Evolutionary conservation across 2,797 vertebrate species (phyloP).

Genomic region (Danio tinwini): DNA sequence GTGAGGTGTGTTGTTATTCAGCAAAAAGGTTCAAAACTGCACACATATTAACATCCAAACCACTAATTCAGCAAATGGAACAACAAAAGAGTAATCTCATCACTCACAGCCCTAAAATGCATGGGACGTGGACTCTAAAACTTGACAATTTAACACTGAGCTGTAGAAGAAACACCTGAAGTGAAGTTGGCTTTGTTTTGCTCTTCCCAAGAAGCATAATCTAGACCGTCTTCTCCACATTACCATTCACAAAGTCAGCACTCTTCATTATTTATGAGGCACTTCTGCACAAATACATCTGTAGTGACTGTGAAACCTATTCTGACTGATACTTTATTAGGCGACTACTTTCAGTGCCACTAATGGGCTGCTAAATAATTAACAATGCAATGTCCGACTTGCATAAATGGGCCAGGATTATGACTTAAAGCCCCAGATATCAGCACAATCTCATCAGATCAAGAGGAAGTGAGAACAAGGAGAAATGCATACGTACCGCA

Average conservation of each 20-base stretch:
- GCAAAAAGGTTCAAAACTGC: neutral
- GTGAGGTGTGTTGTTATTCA: neutral
- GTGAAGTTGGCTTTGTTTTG: slow-evolving; percentile 1
- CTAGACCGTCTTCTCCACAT: slow-evolving; percentile 55
- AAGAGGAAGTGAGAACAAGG: neutral
- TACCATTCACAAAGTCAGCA: slow-evolving; percentile 68
- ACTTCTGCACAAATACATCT: slow-evolving; percentile 59
- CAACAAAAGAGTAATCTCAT: neutral
- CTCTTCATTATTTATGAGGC: slow-evolving; percentile 72
- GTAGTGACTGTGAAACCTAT: slow-evolving; percentile 56
- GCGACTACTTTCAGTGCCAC: slow-evolving; percentile 54
- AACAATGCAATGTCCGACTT: slow-evolving; percentile 60
- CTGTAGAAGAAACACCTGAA: slow-evolving; percentile 6
- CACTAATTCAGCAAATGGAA: slow-evolving; percentile 4
- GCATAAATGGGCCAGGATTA: slow-evolving; percentile 53
- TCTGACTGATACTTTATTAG: slow-evolving; percentile 57
- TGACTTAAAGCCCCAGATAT: slow-evolving; percentile 44
- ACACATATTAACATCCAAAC: slow-evolving; percentile 6
- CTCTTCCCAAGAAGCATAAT: slow-evolving; percentile 41
- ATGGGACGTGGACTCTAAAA: neutral
- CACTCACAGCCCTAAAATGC: neutral
- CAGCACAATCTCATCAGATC: slow-evolving; percentile 22
- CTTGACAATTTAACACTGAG: slow-evolving; percentile 10
- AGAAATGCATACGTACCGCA: slow-evolving; percentile 70
- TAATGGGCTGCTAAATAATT: slow-evolving; percentile 68